Evolutionary conservation across 2,113 vertebrate genomes (phyloP), one percentile per base, ranked within the genome.

Genomic region (Leucopsar rothschildi): DNA sequence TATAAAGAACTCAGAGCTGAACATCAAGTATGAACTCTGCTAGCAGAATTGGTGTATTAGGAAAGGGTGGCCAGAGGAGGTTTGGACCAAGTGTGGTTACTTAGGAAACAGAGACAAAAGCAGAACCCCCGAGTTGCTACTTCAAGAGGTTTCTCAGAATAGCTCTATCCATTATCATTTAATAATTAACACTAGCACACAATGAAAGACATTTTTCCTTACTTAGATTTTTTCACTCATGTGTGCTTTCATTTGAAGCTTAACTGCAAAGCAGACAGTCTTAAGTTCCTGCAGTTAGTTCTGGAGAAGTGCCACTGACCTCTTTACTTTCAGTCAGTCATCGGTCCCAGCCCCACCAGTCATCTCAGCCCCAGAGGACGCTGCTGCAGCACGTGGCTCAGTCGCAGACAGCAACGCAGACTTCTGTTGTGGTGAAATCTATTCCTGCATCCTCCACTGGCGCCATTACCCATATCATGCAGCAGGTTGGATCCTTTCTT

Each of bases 361-460:
- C 97, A 42, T 97, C 98, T 49, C 98, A 98, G 96, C 96, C 98
- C 86, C 98, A 98, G 91, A 97, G 98, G 94, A 98, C 98, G 33
- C 95, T 98, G 59, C 98, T 97, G 82, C 98, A 98, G 78, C 98
- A 98, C 19, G 97, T 98, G 87, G 97, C 96, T 66, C 98, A 99
- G 97, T 97, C 97, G 28, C 98, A 98, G 97, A 98, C 98, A 4
- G 97, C 98, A 71, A 98, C 98, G 8, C 98, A 98, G 96, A 98
- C 98, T 6, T 98, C 98, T 2, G 96, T 98, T 59, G 98, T 98
- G 92, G 98, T 98, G 95, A 99, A 99, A 90, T 98, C 98, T 23
- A 97, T 98, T 72, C 97, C 98, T 1, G 95, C 97, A 5, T 97
- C 98, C 52, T 98, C 98, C 44, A 98, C 98, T 1, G 97, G 98